Base-by-base conservation (phyloP, 2,888 invertebrate species). In the Meiosimyza decipiens region DNA sequence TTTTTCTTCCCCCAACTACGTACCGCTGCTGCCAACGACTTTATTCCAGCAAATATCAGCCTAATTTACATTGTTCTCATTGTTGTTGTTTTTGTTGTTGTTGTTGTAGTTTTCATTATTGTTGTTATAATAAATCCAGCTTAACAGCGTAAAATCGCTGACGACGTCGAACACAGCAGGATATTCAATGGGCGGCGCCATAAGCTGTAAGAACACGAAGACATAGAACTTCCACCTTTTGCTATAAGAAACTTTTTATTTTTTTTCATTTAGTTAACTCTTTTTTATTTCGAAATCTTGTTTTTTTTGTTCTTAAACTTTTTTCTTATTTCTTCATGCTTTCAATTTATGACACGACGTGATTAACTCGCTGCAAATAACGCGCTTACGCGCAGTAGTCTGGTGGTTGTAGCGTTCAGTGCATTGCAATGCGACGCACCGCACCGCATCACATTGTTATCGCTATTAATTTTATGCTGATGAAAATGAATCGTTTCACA, bases 381-480 rank as follows among this genome's bases (percentile, higher is more conserved):
- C 66, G 40, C 54, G 54, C 18, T 57, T 51, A 47, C 55, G 16
- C 55, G 55, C 16, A 18, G 18, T 18, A 13, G 55, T 18, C 18
- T n/a, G 28, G 28, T 9, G 11, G 55, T 22, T 22, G 2, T 22
- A 55, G 22, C 2, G 18, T 1, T 1, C n/a, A 16, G n/a, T n/a
- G n/a, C 16, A 11, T 1, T 6, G 18, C 54, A n/a, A 9, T 54
- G 52, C 54, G 0, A n/a, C n/a, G 16, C 9, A 6, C 6, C 54
- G n/a, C 54, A 16, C 54, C 16, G n/a, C 16, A 16, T 54, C 54
- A 22, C 22, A 16, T 47, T 67, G 67, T 57, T 57, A 67, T 57
- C 67, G 57, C 57, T 57, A 67, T 57, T 55, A 57, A 67, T 67
- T 67, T 67, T 57, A 57, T 22, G 67, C 49, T 67, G 67, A 67